phyloP scores from a whole-genome alignment of 2,888 invertebrate species.

The Anthrax anthrax region DNA sequence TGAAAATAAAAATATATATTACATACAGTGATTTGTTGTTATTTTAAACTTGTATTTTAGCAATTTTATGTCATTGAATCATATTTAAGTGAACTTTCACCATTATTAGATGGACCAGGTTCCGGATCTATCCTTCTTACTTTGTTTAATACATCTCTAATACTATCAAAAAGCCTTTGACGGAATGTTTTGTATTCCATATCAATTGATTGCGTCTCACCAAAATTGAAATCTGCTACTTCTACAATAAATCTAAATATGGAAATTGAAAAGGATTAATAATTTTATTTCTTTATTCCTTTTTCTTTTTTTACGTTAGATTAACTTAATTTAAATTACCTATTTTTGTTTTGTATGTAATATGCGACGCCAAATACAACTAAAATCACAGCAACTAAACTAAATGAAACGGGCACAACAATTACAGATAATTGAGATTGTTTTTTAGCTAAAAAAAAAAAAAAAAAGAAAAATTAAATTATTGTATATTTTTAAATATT shows the following conservation, averaged over 20 bases:
- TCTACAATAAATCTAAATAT: slow-evolving; percentile 58
- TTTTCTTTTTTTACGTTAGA: background rate
- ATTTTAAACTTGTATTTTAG: too few species aligned
- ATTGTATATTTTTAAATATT: too few species aligned
- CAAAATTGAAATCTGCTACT: slow-evolving; percentile 85
- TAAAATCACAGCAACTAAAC: slow-evolving; percentile 63
- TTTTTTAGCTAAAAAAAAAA: slow-evolving; percentile 45
- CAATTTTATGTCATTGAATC: slow-evolving; percentile 18
- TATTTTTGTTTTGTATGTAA: slow-evolving; percentile 65
- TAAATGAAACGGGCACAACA: slow-evolving; percentile 72
- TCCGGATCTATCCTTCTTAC: slow-evolving; percentile 16
- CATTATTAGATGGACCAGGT: slow-evolving; percentile 16
- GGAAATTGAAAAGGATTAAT: slow-evolving; percentile 9
- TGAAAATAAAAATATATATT: too few species aligned
- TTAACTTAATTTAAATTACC: slow-evolving; percentile 35
- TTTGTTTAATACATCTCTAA: slow-evolving; percentile 43
- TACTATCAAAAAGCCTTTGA: slow-evolving; percentile 65
- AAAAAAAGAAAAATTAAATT: background rate
- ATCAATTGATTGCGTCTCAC: slow-evolving; percentile 55
- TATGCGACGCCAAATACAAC: slow-evolving; percentile 80
- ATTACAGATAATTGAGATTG: slow-evolving; percentile 78
- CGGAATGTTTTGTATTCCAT: slow-evolving; percentile 78
- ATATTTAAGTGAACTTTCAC: slow-evolving; percentile 17
- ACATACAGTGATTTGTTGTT: too few species aligned
- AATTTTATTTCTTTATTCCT: too few species aligned